Percentiles rank a stretch among this genome's conserved stretches.
phyloP scores from a whole-genome alignment of 2,888 invertebrate genomes.

The Heliconius ethilla region DNA sequence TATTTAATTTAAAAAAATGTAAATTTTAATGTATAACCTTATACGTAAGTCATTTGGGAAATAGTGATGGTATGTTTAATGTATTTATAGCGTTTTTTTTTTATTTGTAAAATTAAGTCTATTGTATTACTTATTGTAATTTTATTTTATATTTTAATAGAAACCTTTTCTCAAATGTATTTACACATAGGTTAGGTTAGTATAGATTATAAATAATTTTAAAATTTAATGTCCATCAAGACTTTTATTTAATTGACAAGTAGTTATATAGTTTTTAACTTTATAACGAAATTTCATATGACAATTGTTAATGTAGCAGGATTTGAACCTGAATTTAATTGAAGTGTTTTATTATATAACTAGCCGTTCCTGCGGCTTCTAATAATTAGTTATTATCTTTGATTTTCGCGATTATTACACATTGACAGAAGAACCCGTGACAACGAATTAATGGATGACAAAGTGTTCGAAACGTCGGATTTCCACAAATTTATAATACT shows the following conservation, averaged over 20 bases:
- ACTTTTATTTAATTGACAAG: not conserved
- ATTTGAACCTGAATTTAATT: not conserved
- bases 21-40: not conserved
- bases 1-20: not conserved
- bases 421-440: no score
- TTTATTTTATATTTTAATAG: not conserved
- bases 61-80: not conserved
- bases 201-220: not conserved
- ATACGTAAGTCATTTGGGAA: conserved; percentile 1
- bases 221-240: not conserved
- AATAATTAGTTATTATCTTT: no score
- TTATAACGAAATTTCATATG: not conserved
- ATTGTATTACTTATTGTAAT: conserved; percentile 5
- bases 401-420: no score
- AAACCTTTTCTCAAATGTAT: conserved; percentile 10
- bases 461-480: no score
- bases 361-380: not conserved
- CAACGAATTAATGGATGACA: no score
- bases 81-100: not conserved
- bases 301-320: not conserved
- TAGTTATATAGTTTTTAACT: not conserved
- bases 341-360: not conserved
- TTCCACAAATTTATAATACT: no score
- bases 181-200: not conserved
- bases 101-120: not conserved